Evolutionary conservation across 2,113 vertebrate genomes (phyloP).

Genomic region (Pseudolaguvia tuberculata): DNA sequence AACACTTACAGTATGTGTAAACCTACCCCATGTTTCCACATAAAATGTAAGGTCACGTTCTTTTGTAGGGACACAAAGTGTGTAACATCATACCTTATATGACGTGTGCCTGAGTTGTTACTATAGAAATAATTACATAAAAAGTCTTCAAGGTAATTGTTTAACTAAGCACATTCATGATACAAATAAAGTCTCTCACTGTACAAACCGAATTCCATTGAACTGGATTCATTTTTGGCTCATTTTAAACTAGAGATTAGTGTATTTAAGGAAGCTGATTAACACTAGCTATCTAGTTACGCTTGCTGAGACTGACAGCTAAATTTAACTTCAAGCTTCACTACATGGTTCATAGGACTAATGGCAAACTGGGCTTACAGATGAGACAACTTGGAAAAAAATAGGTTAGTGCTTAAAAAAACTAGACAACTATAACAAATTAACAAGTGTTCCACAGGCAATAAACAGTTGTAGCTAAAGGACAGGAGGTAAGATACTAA

Average conservation of each 20-base stretch:
- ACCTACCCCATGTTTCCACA: neutral
- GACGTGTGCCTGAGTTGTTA: neutral
- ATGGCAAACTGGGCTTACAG: neutral
- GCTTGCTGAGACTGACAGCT: neutral
- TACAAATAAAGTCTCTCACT: neutral
- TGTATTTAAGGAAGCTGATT: neutral
- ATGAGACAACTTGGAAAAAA: neutral
- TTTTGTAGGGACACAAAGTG: neutral
- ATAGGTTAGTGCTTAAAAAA: neutral
- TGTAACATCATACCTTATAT: neutral
- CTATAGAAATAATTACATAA: neutral
- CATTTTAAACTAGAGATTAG: neutral
- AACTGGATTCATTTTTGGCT: neutral
- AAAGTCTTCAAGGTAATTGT: too few relatives aligned
- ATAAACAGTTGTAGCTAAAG: neutral
- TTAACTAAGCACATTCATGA: too few relatives aligned
- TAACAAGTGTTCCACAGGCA: neutral
- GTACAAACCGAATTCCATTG: too few relatives aligned
- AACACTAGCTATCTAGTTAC: neutral
- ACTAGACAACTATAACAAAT: too few relatives aligned
- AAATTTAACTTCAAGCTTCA: neutral
- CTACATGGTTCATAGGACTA: neutral
- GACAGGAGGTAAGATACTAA: neutral
- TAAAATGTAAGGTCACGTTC: conserved; percentile 3
- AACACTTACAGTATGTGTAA: neutral